A percentile compares a stretch with the other conserved stretches of the same genome.
Evolutionary conservation across 2,888 invertebrate species (phyloP).

Genomic region (Orgyia antiqua): DNA sequence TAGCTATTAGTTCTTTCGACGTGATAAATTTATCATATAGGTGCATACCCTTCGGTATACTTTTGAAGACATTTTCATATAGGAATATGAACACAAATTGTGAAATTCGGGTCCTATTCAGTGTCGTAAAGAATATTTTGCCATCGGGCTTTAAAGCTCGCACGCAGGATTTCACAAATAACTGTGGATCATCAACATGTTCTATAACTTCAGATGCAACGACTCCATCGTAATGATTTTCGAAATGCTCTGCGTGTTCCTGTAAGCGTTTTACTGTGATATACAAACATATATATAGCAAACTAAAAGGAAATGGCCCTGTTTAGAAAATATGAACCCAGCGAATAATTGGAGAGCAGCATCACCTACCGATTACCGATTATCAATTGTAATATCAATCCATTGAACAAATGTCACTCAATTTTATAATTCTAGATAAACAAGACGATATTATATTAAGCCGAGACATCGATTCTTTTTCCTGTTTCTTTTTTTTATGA

Average conservation of each 20-base stretch:
- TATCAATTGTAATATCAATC: too few relatives aligned
- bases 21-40: slow-evolving; percentile 93
- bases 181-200: slow-evolving; percentile 86
- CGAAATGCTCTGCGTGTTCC: slow-evolving; percentile 66
- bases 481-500: too few relatives aligned
- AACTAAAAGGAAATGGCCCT: too few relatives aligned
- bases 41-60: slow-evolving; percentile 92
- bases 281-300: too few relatives aligned
- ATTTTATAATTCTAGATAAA: neutral
- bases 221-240: slow-evolving; percentile 85
- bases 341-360: too few relatives aligned
- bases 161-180: slow-evolving; percentile 83
- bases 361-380: too few relatives aligned
- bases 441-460: neutral
- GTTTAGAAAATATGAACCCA: too few relatives aligned
- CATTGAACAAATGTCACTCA: too few relatives aligned
- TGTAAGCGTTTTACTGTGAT: too few relatives aligned
- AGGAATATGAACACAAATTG: slow-evolving; percentile 82
- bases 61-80: slow-evolving; percentile 86
- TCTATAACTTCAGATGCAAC: slow-evolving; percentile 94
- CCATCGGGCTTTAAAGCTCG: slow-evolving; percentile 83
- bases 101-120: slow-evolving; percentile 80
- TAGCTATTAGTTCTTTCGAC: slow-evolving; percentile 84
- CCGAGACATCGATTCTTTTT: neutral
- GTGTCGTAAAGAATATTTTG: slow-evolving; percentile 83